phyloP scores from a whole-genome alignment of 2,113 vertebrate genomes.

The Psophia crepitans region DNA sequence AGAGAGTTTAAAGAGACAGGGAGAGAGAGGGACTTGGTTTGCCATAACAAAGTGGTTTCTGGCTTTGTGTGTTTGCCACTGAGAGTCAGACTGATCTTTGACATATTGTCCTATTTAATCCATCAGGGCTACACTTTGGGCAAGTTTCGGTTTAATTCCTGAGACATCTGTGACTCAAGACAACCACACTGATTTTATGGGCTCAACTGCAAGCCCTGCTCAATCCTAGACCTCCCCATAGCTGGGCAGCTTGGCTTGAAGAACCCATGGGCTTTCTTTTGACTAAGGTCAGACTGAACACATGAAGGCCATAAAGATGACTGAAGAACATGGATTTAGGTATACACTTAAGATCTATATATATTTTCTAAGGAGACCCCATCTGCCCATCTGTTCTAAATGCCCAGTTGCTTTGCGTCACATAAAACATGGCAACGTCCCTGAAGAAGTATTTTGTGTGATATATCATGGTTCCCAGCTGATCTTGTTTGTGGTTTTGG shows the following conservation, averaged over 20 bases:
- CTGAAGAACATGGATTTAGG: not conserved
- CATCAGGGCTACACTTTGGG: not conserved
- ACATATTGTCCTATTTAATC: not conserved
- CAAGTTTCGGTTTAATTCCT: not conserved
- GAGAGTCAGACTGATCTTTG: not conserved
- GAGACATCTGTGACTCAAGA: not conserved
- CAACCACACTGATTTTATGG: not conserved
- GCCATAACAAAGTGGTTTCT: not conserved
- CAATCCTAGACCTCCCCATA: not conserved
- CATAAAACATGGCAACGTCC: not conserved
- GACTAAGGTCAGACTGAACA: not conserved
- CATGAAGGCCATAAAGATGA: not conserved
- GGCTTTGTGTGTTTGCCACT: not conserved
- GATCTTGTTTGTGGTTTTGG: not conserved
- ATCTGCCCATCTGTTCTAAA: not conserved
- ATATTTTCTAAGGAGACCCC: not conserved
- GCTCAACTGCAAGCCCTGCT: not conserved
- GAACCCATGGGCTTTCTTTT: not conserved
- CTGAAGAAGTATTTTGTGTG: not conserved
- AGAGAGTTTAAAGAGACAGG: not conserved
- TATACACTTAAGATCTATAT: not conserved
- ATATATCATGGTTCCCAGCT: not conserved
- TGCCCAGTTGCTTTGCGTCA: not conserved
- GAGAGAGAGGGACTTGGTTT: not conserved
- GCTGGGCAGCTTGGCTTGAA: not conserved